Base-by-base conservation (phyloP, 2,888 invertebrate genomes). In the Strigamia crassipes region DNA sequence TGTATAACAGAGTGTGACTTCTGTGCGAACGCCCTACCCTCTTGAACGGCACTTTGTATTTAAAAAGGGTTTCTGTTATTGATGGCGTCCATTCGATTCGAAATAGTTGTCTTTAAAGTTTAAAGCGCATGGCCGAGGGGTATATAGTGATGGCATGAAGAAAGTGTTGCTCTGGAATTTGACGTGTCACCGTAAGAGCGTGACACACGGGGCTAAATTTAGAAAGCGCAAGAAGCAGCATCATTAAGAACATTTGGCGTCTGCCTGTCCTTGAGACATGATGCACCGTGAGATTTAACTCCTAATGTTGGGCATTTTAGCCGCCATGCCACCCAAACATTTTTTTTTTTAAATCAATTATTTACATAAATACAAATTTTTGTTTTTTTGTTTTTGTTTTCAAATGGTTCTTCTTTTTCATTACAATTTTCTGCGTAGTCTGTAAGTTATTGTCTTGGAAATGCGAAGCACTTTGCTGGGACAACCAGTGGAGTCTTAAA, bases 171-270 rank as follows among this genome's bases (percentile, higher is more conserved):
- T 21, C 18, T 66, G 61, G 61, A 66, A 66, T 66, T 66, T 66
- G 61, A 66, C 61, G 23, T 66, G 61, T 66, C 61, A 66, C 61
- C 61, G 61, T 66, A 66, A 66, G 61, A 66, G 21, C 61, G 61
- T 66, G 61, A 66, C 61, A 66, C 61, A 66, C 61, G 9, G 23
- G 61, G 61, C 23, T 66, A 66, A 23, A 66, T 66, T 21, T 66
- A 66, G 61, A 66, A 46, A 42, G 42, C 15, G 46, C 46, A 46
- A 66, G 61, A n/a, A 66, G 61, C 61, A 66, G 61, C 61, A 66
- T 66, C 61, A 66, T 66, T 66, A 66, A 23, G 23, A 66, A 66
- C 61, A 66, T 66, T 66, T 66, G 61, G 61, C 61, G 61, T 66
- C 61, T 66, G 61, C 61, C 23, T 66, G 23, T 66, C 61, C 61